Percentiles rank a stretch among this genome's conserved stretches.
Conservation (phyloP, 2,888 invertebrate genomes). For the Aleiodes testaceus region DNA sequence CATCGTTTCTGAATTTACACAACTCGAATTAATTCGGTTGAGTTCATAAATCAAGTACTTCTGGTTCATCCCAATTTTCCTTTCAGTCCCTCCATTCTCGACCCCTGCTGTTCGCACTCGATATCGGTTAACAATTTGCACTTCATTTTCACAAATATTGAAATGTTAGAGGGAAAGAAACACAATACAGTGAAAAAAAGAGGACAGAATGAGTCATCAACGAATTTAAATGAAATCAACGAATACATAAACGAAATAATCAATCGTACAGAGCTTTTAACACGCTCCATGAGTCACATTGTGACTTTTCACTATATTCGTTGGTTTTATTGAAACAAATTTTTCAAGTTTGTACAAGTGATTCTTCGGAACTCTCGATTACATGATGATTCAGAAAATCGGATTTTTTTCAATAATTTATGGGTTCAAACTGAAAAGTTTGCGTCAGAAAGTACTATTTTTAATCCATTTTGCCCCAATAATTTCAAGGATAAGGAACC, state of each 20-base stretch:
- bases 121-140: neutral
- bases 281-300: conserved; percentile 7
- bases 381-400: neutral
- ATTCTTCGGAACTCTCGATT: neutral
- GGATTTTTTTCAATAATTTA: neutral
- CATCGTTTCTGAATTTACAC: conserved; percentile 29
- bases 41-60: neutral
- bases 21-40: conserved; percentile 5
- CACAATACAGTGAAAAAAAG: neutral
- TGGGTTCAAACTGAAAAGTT: too few relatives aligned
- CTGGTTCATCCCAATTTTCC: neutral
- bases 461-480: too few relatives aligned
- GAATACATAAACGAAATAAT: conserved; percentile 1
- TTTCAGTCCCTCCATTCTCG: too few relatives aligned
- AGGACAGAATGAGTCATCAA: neutral
- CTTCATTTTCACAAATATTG: neutral
- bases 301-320: conserved; percentile 1
- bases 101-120: neutral
- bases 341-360: conserved; percentile 19
- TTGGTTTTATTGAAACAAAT: conserved; percentile 14
- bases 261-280: neutral
- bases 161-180: too few relatives aligned
- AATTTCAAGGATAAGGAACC: too few relatives aligned
- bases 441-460: too few relatives aligned
- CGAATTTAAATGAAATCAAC: conserved; percentile 3